Evolutionary conservation across 2,113 vertebrate species (phyloP).

Genomic region (Proterorhinus semilunaris): DNA sequence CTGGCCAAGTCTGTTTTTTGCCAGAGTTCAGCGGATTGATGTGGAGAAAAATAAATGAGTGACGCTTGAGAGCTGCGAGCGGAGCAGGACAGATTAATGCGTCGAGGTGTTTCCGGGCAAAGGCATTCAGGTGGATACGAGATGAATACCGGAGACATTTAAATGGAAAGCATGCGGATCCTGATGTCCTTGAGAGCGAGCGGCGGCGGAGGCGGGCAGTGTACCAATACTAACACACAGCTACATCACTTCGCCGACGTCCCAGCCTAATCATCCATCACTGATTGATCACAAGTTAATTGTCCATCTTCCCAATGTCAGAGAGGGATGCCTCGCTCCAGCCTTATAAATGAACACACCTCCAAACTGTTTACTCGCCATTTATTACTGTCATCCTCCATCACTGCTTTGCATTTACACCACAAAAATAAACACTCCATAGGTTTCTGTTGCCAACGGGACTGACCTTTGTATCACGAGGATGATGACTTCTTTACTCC

Average conservation of each 20-base stretch:
- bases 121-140: conserved; percentile 39
- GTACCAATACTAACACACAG: conserved; percentile 3
- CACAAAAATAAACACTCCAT: background rate
- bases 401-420: conserved; percentile 12
- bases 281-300: conserved; percentile 30
- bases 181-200: conserved; percentile 57
- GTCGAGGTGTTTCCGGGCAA: conserved; percentile 50
- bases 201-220: conserved; percentile 26
- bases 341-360: conserved; percentile 32
- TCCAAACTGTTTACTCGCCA: conserved; percentile 25
- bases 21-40: conserved; percentile 43
- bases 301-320: conserved; percentile 8
- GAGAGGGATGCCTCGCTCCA: conserved; percentile 28
- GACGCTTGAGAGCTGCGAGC: conserved; percentile 48
- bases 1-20: conserved; percentile 14
- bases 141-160: conserved; percentile 46
- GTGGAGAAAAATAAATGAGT: conserved; percentile 50
- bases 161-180: conserved; percentile 34
- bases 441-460: conserved; percentile 22
- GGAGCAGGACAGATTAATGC: conserved; percentile 58
- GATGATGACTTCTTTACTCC: conserved; percentile 21
- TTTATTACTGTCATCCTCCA: conserved; percentile 24
- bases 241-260: conserved; percentile 1
- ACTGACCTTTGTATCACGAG: conserved; percentile 5
- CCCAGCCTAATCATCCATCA: conserved; percentile 33